Conservation (phyloP, 2,113 vertebrate species). For the Phrynosoma platyrhinos region DNA sequence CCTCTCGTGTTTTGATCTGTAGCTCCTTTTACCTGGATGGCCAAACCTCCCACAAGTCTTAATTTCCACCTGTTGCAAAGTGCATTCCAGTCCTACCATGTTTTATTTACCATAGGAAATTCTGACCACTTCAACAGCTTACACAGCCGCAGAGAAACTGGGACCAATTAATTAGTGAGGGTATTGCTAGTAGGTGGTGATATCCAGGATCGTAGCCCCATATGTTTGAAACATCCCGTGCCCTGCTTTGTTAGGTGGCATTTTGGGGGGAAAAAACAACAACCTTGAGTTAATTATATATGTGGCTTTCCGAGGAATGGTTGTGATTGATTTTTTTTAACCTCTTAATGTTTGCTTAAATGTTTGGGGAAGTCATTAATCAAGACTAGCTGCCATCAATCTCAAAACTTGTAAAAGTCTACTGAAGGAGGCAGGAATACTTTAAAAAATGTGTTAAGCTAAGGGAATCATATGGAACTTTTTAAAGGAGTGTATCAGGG, state of each 20-base stretch:
- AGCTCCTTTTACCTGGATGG: background rate
- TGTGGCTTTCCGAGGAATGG: slow-evolving; percentile 13
- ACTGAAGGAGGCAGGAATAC: slow-evolving; percentile 36
- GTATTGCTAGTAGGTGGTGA: background rate
- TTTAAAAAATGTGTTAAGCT: slow-evolving; percentile 43
- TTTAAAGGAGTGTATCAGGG: slow-evolving; percentile 32
- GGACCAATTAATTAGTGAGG: slow-evolving; percentile 19
- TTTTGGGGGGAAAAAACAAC: background rate
- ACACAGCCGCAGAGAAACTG: background rate
- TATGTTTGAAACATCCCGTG: background rate
- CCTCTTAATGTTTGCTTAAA: slow-evolving; percentile 42
- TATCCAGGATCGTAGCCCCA: background rate
- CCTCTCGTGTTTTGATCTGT: background rate
- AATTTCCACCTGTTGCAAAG: background rate
- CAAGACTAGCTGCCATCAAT: slow-evolving; percentile 38
- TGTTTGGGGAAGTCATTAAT: slow-evolving; percentile 46
- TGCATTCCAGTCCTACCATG: background rate
- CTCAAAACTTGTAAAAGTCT: slow-evolving; percentile 45
- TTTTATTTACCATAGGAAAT: background rate
- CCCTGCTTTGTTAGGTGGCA: background rate
- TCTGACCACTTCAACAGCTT: background rate
- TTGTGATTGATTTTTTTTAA: slow-evolving; percentile 11
- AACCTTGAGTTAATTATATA: slow-evolving; percentile 4
- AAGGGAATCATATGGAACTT: slow-evolving; percentile 47
- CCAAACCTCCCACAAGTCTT: background rate